Base-by-base conservation (phyloP, 2,888 invertebrate species). In the Metellina segmentata region DNA sequence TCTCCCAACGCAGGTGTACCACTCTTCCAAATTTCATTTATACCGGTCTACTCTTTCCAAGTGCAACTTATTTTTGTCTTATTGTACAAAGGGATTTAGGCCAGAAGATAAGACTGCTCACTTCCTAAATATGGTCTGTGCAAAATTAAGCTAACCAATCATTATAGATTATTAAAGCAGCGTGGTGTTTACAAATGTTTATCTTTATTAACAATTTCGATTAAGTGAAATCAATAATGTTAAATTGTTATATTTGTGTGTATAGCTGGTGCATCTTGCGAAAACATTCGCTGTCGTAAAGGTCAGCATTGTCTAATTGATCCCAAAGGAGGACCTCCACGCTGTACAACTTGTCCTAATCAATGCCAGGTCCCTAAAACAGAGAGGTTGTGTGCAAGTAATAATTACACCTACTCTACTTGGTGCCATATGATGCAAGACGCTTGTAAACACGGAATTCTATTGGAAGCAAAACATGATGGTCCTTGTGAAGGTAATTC, bases 391-490 rank as follows among this genome's bases (percentile, higher is more conserved):
- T 97, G 97, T 94, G 97, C 97, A 92, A 96, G 96, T 93, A 97
- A 97, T 95, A 97, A 97, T 94, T 96, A 96, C 94, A 97, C 97
- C 49, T 97, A 97, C 94, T 95, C 96, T 93, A 97, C 96, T 90
- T 97, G 97, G 97, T 97, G 97, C 95, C 97, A 97, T 95, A 96
- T 97, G 96, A 96, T 96, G 94, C 96, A 96, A 94, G 97, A 97
- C 94, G 96, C 97, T n/a, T 97, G 97, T 94, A 96, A 96, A 93
- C 96, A 96, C 71, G 97, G 97, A 78, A 96, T 96, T 94, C 96
- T 96, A 94, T 96, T 97, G 93, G 97, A 97, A 94, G 96, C 97
- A 78, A 96, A 96, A 94, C 96, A 97, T 94, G 95, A 96, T 79
- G 97, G 94, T 81, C 89, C 89, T 13, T 94, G 94, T 85, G 93